Base-by-base conservation (phyloP, 2,797 vertebrate genomes). In the Periparus ater region DNA sequence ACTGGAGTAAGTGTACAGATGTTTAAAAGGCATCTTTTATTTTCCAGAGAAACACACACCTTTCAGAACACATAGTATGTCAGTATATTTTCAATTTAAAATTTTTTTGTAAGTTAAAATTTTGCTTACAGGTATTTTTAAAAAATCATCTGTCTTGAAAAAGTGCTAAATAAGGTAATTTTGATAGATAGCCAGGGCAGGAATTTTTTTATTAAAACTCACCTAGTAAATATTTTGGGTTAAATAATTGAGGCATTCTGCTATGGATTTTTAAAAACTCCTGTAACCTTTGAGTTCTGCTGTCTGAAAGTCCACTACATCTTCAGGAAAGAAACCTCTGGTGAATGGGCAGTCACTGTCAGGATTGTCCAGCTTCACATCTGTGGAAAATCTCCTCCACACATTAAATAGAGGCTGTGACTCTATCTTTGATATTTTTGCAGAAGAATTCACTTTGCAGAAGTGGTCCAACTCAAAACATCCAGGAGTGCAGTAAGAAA, bases 361-460 rank as follows among this genome's bases (percentile, higher is more conserved):
- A 67, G 45, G 18, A 36, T 74, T 76, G 38, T 48, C 6, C 30
- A 67, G 9, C 30, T 79, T 29, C 50, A 65, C 29, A 27, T 30
- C 54, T 42, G 25, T 27, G 19, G 10, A 23, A 85, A 89, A 66
- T 51, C n/a, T 82, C 2, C 10, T 87, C 36, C 53, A 62, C 4
- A 2, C 1, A 0, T 54, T n/a, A 54, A 7, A n/a, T n/a, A 36
- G 30, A 63, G 17, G 4, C 27, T 81, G 17, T 22, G 29, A n/a
- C 10, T 38, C 10, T 29, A 36, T 58, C 47, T 58, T 40, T 74
- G 32, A n/a, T 27, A 38, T 16, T 88, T 91, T 77, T 25, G 1
- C 47, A 75, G n/a, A 79, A 74, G 30, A 72, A 72, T 38, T 83
- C 18, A 29, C 19, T 85, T 83, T 78, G 40, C 10, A 15, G 21